Conservation (phyloP, 2,113 vertebrate species). For the Talpa occidentalis region DNA sequence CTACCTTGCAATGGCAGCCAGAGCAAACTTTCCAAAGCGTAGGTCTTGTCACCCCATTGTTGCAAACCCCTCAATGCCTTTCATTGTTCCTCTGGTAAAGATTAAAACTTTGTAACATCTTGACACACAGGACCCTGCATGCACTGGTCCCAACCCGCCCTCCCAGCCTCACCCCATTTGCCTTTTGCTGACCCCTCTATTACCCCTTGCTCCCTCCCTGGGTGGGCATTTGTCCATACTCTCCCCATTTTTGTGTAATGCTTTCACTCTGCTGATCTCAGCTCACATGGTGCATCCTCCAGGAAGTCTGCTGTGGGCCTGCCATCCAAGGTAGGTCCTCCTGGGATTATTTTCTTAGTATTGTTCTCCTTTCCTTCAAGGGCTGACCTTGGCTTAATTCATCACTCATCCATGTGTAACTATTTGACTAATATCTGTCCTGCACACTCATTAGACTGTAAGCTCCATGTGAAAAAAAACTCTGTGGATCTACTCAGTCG, state of each 20-base stretch:
- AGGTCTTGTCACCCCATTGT: neutral
- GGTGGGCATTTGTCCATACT: neutral
- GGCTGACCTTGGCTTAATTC: neutral
- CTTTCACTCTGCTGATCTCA: neutral
- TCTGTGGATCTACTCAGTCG: neutral
- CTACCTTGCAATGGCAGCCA: neutral
- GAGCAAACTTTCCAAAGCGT: neutral
- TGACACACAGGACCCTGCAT: neutral
- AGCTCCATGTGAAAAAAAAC: neutral
- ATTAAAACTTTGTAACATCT: neutral
- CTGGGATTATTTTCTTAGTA: neutral
- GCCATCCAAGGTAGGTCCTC: neutral
- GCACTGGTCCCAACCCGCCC: neutral
- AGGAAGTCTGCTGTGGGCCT: neutral
- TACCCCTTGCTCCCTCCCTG: neutral
- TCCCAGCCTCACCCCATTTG: neutral
- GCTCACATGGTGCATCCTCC: neutral
- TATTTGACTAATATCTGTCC: neutral
- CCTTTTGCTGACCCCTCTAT: neutral
- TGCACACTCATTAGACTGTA: neutral
- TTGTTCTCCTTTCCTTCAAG: neutral
- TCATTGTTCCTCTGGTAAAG: neutral
- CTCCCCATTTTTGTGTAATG: fast-evolving
- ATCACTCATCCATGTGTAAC: neutral
- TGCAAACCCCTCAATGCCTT: neutral